phyloP scores from a whole-genome alignment of 2,888 invertebrate genomes.

The Hydrotaea cyrtoneurina region DNA sequence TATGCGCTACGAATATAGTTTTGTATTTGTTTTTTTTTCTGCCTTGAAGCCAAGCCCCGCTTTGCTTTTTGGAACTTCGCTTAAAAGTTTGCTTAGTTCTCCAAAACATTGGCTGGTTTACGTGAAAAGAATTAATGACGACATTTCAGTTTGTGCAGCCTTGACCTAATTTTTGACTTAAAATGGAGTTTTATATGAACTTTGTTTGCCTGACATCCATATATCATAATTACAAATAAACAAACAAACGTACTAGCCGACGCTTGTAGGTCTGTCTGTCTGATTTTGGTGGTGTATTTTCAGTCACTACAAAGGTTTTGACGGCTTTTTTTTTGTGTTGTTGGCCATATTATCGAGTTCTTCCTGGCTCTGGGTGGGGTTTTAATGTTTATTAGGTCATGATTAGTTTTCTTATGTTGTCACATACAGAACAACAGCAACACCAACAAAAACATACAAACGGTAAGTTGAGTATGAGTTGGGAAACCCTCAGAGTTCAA shows the following conservation, averaged over 20 bases:
- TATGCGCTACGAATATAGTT: not conserved
- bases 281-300: not conserved
- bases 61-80: not conserved
- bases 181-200: constrained; percentile 20
- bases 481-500: not conserved
- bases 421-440: not conserved
- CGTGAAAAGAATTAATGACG: not conserved
- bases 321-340: not conserved
- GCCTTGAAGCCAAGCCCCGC: not conserved
- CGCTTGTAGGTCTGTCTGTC: not conserved
- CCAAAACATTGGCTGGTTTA: not conserved
- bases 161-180: constrained; percentile 20
- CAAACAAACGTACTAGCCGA: not conserved
- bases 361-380: not conserved
- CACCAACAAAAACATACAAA: not conserved
- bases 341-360: not conserved
- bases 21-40: not conserved
- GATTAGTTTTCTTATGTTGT: constrained; percentile 33
- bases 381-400: constrained; percentile 49
- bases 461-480: not conserved
- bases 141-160: constrained; percentile 10
- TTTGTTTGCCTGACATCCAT: not conserved
- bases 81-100: not conserved
- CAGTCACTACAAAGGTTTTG: not conserved
- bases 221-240: not conserved